Base-by-base conservation (phyloP, 2,797 vertebrate species). In the Psittacula derbiana region DNA sequence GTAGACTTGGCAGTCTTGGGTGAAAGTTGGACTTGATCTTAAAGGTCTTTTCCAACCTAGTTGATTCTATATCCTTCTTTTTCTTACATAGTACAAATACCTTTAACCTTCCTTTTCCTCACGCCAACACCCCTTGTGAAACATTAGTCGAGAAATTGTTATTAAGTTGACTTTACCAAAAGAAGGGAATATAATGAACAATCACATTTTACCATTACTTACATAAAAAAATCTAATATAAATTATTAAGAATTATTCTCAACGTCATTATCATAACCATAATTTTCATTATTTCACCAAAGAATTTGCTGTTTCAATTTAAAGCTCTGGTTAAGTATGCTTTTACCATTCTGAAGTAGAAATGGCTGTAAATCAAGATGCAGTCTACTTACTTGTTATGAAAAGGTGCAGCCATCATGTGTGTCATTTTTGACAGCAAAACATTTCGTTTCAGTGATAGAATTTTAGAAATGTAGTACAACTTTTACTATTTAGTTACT, bases 241-340 rank as follows among this genome's bases (percentile, higher is more conserved):
- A 65, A 31, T 13, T 43, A 46, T 33, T 10, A 64, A 55, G 2
- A 20, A 69, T 41, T 66, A 70, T 50, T 30, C 10, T 15, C 8
- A 24, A 25, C 4, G 44, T 61, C 2, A 41, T 30, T 1, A 58
- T 49, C 1, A 50, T 28, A 1, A 49, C 40, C 1, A 47, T 38
- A 0, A 57, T 27, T 50, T 66, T 55, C 7, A 24, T 41, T 62
- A 72, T 46, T 72, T 80, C 47, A 52, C 25, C 8, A 64, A 13
- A 46, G 12, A 11, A 62, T 33, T 44, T 74, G 17, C 16, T 70
- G 27, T 53, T 67, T 53, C 23, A 80, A 84, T 76, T 43, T 49
- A 41, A 67, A 73, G 12, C 3, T 40, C 21, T 43, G 7, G 10
- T 11, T 46, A 61, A 10, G 8, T 40, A 27, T 21, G 5, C 49